These are phyloP conservation scores for Sphaerophoria taeniata DNA, from an alignment of 2,888 invertebrate species.

Conservation along the genomic window DNA sequence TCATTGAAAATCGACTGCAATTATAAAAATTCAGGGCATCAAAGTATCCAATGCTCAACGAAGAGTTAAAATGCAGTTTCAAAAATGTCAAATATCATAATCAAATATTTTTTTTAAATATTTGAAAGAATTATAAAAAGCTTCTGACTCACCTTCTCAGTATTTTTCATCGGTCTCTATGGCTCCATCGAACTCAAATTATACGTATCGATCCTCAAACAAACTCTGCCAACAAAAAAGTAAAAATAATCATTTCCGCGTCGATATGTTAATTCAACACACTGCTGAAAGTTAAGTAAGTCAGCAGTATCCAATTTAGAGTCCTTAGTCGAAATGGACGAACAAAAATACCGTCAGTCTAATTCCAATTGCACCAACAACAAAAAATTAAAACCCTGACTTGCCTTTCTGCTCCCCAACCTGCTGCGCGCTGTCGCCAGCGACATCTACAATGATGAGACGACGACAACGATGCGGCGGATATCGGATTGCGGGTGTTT, in stretches of 20 bases:
- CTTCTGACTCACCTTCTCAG: no score
- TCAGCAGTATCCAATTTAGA: constrained; percentile 22
- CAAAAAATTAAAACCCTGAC: constrained; percentile 26
- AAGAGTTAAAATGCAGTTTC: no score
- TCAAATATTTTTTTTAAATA: no score
- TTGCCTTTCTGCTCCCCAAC: not conserved
- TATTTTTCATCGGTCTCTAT: no score
- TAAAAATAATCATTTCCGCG: constrained; percentile 15
- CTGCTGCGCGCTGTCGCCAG: not conserved
- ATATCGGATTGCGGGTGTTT: not conserved
- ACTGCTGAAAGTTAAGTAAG: constrained; percentile 46
- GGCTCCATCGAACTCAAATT: not conserved
- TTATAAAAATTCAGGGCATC: no score
- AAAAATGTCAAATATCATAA: no score
- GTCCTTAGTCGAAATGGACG: constrained; percentile 22
- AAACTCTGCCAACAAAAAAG: not conserved
- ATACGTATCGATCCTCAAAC: constrained; percentile 15
- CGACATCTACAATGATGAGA: constrained; percentile 34
- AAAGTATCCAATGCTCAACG: no score
- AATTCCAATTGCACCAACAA: constrained; percentile 3
- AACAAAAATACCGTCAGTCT: constrained; percentile 14
- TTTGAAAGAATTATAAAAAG: no score
- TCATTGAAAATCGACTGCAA: no score
- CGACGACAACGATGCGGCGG: no score
- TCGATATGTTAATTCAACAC: constrained; percentile 41